Evolutionary conservation across 2,113 vertebrate species (phyloP), one percentile per base, ranked within the genome.

Genomic region (Electrona antarctica): DNA sequence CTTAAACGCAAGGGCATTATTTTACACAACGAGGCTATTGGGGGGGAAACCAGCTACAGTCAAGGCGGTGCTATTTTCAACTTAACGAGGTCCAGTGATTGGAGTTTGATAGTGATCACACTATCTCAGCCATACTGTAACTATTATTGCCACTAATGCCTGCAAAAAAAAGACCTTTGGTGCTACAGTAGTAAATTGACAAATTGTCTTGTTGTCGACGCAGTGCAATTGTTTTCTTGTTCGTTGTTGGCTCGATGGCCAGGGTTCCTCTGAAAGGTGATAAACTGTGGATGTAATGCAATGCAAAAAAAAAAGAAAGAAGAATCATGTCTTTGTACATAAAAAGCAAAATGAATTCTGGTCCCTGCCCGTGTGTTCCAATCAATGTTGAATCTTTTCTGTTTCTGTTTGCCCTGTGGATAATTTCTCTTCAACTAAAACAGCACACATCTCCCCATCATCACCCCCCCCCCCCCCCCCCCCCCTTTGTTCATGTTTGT

Each of bases 191-290:
- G 84, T 82, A 80, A 88, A 91, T 84, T 87, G 80, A 90, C 83
- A 73, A n/a, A 70, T 77, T 87, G 77, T 85, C 87, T 91, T 93
- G 85, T 90, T 93, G 89, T 92, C 89, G 86, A 71, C 90, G 89
- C 85, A 88, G 82, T 91, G 85, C 87, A 89, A 88, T 86, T 84
- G 85, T 90, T 92, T 91, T 91, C 89, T 89, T 90, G 77, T 91
- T 81, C 94, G 94, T 94, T 96, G 95, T 94, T 95, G 91, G 87
- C 91, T 76, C 76, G 77, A 73, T 60, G 13, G 78, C 33, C 58
- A 71, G 70, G 87, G 67, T 76, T 79, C 67, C 54, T 80, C 72
- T 83, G 86, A 51, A 79, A 79, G 67, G 76, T 74, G 79, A 77
- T n/a, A 80, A 41, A 78, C 73, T 90, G 80, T 90, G 86, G 78